Evolutionary conservation across 2,888 invertebrate species (phyloP).

Genomic region (Sabellastarte sp.): DNA sequence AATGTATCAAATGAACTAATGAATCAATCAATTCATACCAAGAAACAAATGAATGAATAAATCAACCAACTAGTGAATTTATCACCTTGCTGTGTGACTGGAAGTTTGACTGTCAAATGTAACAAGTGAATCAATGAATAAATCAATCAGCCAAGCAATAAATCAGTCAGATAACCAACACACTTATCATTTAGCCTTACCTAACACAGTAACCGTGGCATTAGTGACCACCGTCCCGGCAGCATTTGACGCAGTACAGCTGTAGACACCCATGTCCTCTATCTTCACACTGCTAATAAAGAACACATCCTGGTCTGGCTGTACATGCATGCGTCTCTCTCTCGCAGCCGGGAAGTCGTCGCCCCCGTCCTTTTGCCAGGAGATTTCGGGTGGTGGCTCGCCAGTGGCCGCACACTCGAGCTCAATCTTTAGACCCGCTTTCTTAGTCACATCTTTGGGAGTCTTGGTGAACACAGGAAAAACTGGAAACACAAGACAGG

Average conservation of each 20-base stretch:
- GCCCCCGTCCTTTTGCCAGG: conserved; percentile 62
- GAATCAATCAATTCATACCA: no score
- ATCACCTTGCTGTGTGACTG: no score
- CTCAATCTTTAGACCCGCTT: conserved; percentile 80
- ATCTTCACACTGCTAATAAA: conserved; percentile 89
- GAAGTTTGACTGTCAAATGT: no score
- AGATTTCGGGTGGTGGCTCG: conserved; percentile 72
- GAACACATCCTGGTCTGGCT: conserved; percentile 89
- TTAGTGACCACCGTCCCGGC: conserved; percentile 85
- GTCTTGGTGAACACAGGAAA: conserved; percentile 83
- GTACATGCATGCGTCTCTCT: conserved; percentile 88
- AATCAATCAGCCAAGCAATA: no score
- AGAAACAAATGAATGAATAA: no score
- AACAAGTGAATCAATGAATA: no score
- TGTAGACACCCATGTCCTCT: conserved; percentile 87
- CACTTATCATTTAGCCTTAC: no score
- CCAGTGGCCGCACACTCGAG: conserved; percentile 90
- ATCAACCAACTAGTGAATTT: no score
- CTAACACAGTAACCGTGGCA: conserved; percentile 77
- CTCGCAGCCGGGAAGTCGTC: conserved; percentile 82
- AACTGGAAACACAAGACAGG: conserved; percentile 64
- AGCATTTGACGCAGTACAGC: conserved; percentile 86
- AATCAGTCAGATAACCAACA: no score
- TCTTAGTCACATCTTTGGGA: conserved; percentile 78
- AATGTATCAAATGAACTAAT: no score